A percentile compares a stretch with the other conserved stretches of the same genome.
These are phyloP conservation scores for Tetraodon nigroviridis DNA, from an alignment of 2,113 vertebrate genomes.

Conservation along the genomic window DNA sequence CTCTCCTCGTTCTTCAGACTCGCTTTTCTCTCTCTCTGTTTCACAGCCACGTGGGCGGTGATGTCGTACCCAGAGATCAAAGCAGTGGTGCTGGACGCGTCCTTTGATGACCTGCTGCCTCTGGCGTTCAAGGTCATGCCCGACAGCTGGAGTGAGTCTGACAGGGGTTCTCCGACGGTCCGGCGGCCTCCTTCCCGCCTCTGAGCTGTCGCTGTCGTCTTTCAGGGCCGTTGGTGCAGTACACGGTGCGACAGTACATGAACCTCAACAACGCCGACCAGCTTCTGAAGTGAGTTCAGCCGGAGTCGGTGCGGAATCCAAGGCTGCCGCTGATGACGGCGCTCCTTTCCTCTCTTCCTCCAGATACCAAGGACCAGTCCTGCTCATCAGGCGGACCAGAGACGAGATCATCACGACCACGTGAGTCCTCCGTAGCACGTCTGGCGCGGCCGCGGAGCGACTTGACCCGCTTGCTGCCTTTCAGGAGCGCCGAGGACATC, in stretches of 20 bases:
- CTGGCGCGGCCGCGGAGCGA: not conserved
- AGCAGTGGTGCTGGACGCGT: conserved; percentile 83
- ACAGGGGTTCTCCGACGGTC: not conserved
- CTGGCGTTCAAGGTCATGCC: conserved; percentile 93
- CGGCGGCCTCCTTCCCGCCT: not conserved
- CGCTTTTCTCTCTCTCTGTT: not conserved
- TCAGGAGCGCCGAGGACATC: conserved; percentile 82
- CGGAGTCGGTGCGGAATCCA: not conserved
- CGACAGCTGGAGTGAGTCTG: conserved; percentile 89
- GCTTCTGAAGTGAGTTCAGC: conserved; percentile 81
- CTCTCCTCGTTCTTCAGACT: not conserved
- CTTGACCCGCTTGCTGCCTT: not conserved
- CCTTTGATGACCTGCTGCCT: conserved; percentile 88
- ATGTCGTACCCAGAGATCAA: conserved; percentile 90
- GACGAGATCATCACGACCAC: conserved; percentile 92
- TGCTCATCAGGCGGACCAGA: conserved; percentile 86
- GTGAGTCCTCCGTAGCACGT: conserved; percentile 65
- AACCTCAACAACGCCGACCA: conserved; percentile 89
- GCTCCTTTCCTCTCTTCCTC: not conserved
- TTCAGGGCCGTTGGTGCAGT: conserved; percentile 81
- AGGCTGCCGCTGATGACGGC: conserved; percentile 5
- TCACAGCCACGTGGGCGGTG: conserved; percentile 83
- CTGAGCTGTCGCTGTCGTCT: conserved; percentile 7
- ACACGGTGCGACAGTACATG: conserved; percentile 86
- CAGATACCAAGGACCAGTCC: conserved; percentile 87